Conservation (phyloP, 2,888 invertebrate species). For the Sarcophaga rosellei region DNA sequence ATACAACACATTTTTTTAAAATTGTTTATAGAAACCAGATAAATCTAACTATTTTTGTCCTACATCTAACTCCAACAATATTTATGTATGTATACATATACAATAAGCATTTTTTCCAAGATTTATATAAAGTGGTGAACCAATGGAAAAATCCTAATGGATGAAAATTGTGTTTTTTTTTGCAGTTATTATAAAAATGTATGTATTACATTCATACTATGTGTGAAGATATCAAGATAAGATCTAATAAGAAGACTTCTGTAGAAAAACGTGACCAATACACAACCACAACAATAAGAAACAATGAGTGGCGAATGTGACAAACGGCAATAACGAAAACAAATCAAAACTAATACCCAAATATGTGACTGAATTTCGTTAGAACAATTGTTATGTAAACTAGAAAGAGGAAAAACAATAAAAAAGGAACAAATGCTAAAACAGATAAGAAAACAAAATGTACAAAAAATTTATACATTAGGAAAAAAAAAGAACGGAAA, state of each 20-base stretch:
- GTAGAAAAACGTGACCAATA: neutral
- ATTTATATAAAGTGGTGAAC: too few relatives aligned
- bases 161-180: too few relatives aligned
- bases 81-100: too few relatives aligned
- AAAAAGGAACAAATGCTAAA: slow-evolving; percentile 7
- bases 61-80: too few relatives aligned
- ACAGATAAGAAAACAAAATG: neutral
- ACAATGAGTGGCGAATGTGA: neutral
- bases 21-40: too few relatives aligned
- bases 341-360: neutral
- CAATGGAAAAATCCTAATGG: too few relatives aligned
- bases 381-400: slow-evolving; percentile 15
- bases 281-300: neutral
- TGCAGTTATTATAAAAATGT: too few relatives aligned
- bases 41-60: too few relatives aligned
- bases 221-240: neutral
- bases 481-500: slow-evolving; percentile 3
- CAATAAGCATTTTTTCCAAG: too few relatives aligned
- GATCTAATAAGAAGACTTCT: neutral
- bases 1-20: too few relatives aligned
- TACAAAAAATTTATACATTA: slow-evolving; percentile 13
- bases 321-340: neutral
- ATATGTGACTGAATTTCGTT: neutral
- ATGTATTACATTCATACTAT: too few relatives aligned
- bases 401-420: slow-evolving; percentile 10